Base-by-base conservation (phyloP, 1,140 invertebrate genomes). In the Zelostemma sp. region DNA sequence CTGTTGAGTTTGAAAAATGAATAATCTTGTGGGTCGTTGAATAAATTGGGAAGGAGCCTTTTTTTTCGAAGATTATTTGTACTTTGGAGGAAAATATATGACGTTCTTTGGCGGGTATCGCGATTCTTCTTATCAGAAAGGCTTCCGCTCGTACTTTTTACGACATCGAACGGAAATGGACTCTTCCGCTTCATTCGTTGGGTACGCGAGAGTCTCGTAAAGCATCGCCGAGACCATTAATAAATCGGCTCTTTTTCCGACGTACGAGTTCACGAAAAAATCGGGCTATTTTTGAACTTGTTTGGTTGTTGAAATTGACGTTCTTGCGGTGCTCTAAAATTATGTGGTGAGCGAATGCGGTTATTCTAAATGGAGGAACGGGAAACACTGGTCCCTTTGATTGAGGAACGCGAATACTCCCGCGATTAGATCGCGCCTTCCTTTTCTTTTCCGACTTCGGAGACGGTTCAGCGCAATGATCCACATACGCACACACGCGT, bases 181-280 rank as follows among this genome's bases (percentile, higher is more conserved):
- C 45, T 28, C 50, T 69, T 69, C 66, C 60, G 66, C 50, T 63
- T 58, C 55, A 40, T 62, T 63, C 43, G 55, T 38, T 18, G 53
- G 41, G 25, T 57, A 41, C 49, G 28, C 41, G 60, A 62, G 55
- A 54, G n/a, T 49, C 35, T 11, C 33, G 31, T 48, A 46, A 56
- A 63, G 33, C 46, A 43, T 55, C 15, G 60, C 21, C 47, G 38
- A 9, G 28, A 38, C 21, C 31, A 8, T 41, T 33, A 1, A 45
- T 35, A 40, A 25, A 49, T 28, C 33, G 17, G 25, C 19, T 45
- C 19, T 40, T 55, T 25, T n/a, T 35, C 33, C 45, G 40, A 6
- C 55, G 33, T 8, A 9, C 41, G 12, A 56, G 18, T 25, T 40
- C 19, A 18, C 45, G 9, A 54, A 16, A 48, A n/a, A n/a, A n/a